Percentiles rank a stretch among this genome's conserved stretches.
These are phyloP conservation scores for Actinia equina DNA, from an alignment of 64 coral and sea anemone genomes.

Conservation along the genomic window DNA sequence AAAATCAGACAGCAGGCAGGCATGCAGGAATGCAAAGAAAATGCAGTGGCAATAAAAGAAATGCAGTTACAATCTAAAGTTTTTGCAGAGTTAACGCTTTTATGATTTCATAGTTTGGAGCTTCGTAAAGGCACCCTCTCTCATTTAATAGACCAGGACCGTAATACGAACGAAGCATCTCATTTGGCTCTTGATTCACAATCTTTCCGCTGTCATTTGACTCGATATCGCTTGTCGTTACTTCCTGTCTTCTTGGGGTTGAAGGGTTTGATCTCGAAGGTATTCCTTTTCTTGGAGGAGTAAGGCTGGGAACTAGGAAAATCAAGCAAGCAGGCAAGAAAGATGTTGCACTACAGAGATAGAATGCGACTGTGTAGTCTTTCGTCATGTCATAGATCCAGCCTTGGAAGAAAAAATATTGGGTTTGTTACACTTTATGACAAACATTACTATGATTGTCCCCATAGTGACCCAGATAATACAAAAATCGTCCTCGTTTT, in stretches of 20 bases:
- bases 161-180: not conserved
- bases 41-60: not conserved
- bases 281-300: not conserved
- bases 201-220: not conserved
- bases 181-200: not conserved
- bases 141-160: not conserved
- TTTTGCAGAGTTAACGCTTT: not conserved
- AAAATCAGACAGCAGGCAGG: not conserved
- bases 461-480: not conserved
- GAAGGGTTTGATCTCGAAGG: not conserved
- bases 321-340: conserved; percentile 57
- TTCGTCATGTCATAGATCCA: conserved; percentile 84
- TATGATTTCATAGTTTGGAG: conserved; percentile 4
- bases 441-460: not conserved
- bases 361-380: conserved; percentile 81
- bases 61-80: not conserved
- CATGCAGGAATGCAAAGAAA: not conserved
- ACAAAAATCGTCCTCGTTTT: too few species aligned
- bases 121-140: not conserved
- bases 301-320: conserved; percentile 57
- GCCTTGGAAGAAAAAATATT: conserved; percentile 25
- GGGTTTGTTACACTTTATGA: not conserved
- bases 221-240: not conserved
- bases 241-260: conserved; percentile 19
- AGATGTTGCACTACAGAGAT: conserved; percentile 59